Evolutionary conservation across 2,797 vertebrate genomes (phyloP).

Genomic region (Sternotherus odoratus): DNA sequence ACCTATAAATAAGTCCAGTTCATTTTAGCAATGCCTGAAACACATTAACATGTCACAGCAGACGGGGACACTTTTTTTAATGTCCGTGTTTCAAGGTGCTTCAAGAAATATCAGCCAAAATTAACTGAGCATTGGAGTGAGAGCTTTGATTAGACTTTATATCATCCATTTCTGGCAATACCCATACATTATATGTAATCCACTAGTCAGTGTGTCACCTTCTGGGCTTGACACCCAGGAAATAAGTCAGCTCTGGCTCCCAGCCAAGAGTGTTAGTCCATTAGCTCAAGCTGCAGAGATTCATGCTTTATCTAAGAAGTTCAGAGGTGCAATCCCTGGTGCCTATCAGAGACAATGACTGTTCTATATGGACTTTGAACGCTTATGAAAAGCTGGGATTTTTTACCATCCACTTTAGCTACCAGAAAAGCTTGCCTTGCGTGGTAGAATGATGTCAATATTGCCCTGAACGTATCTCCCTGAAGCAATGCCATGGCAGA

Average conservation of each 20-base stretch:
- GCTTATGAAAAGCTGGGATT: rapidly evolving
- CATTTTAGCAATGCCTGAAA: background rate
- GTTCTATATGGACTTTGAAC: background rate
- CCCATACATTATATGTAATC: background rate
- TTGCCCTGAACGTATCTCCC: background rate
- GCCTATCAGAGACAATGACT: background rate
- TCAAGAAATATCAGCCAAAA: background rate
- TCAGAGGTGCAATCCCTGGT: background rate
- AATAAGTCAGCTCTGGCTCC: background rate
- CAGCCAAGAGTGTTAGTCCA: background rate
- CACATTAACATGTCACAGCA: background rate
- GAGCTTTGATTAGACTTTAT: background rate
- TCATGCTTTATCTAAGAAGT: background rate
- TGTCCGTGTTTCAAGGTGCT: background rate
- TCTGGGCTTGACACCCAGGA: background rate
- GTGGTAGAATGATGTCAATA: background rate
- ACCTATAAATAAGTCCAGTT: background rate
- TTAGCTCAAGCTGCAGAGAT: background rate
- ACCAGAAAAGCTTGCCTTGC: background rate
- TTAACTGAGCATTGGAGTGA: background rate
- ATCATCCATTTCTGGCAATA: background rate
- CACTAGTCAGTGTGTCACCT: background rate
- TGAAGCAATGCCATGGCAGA: background rate
- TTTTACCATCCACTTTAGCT: background rate
- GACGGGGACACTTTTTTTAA: background rate